A percentile compares a stretch with the other conserved stretches of the same genome.
These are phyloP conservation scores for Nannobrachium achirus DNA, from an alignment of 2,113 vertebrate genomes.

Conservation along the genomic window DNA sequence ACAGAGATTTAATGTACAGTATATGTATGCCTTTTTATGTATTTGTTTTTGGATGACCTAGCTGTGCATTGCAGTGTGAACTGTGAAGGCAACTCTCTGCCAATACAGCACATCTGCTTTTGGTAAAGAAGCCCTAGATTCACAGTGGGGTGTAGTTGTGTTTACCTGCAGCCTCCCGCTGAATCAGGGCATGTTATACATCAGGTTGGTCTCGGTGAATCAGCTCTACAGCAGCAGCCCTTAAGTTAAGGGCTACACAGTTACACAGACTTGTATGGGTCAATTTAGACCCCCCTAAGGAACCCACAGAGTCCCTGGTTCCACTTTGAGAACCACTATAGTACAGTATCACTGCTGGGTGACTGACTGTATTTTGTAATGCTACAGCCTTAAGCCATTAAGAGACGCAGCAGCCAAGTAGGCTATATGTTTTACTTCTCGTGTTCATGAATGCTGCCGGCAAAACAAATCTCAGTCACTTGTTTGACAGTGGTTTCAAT, in stretches of 20 bases:
- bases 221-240: constrained; percentile 5
- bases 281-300: not conserved
- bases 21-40: not conserved
- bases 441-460: too few species aligned
- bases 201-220: constrained; percentile 36
- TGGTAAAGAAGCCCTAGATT: constrained; percentile 45
- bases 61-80: not conserved
- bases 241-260: constrained; percentile 47
- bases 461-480: too few species aligned
- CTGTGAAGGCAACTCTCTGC: constrained; percentile 28
- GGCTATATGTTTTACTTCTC: too few species aligned
- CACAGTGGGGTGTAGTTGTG: constrained; percentile 35
- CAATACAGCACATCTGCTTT: constrained; percentile 57
- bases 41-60: too few species aligned
- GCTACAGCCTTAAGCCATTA: too few species aligned
- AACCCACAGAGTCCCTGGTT: not conserved
- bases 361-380: too few species aligned
- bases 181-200: constrained; percentile 53
- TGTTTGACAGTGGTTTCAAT: too few species aligned
- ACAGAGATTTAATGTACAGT: too few species aligned
- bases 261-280: constrained; percentile 15
- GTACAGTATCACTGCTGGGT: too few species aligned
- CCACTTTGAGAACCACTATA: too few species aligned
- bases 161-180: constrained; percentile 54
- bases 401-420: too few species aligned